Percentiles rank a stretch among this genome's conserved stretches.
phyloP scores from a whole-genome alignment of 2,113 vertebrate genomes.

The Coturnix japonica region DNA sequence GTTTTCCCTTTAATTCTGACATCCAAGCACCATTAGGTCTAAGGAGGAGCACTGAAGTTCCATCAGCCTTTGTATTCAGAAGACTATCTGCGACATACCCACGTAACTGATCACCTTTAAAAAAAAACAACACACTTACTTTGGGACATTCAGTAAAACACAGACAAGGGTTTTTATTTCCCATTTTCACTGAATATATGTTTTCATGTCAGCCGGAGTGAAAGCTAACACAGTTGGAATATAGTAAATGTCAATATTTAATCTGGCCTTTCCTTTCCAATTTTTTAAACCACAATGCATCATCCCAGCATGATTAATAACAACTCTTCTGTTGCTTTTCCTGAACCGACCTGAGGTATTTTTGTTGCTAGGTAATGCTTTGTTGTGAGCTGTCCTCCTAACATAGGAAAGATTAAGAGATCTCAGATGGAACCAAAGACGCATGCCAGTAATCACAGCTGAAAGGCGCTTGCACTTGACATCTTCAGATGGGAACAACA shows the following conservation, averaged over 20 bases:
- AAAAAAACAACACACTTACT: neutral
- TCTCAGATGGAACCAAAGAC: slow-evolving; percentile 51
- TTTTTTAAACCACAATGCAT: slow-evolving; percentile 59
- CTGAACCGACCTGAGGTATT: slow-evolving; percentile 46
- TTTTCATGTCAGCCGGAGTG: slow-evolving; percentile 52
- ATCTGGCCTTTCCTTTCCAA: slow-evolving; percentile 60
- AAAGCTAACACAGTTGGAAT: slow-evolving; percentile 64
- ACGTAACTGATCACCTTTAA: neutral
- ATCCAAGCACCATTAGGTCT: neutral
- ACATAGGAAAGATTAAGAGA: slow-evolving; percentile 51
- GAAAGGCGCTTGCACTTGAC: slow-evolving; percentile 23
- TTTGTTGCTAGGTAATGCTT: slow-evolving; percentile 68
- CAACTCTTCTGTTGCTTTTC: slow-evolving; percentile 26
- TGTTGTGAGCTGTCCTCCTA: slow-evolving; percentile 52
- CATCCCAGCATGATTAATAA: slow-evolving; percentile 60
- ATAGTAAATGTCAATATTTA: slow-evolving; percentile 70
- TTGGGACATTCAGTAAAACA: slow-evolving; percentile 6
- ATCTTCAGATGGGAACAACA: slow-evolving; percentile 38
- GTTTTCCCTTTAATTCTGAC: neutral
- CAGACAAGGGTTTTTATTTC: slow-evolving; percentile 13
- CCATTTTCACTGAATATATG: slow-evolving; percentile 25
- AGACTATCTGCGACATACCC: neutral
- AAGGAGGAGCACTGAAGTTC: neutral
- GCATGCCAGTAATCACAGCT: slow-evolving; percentile 40
- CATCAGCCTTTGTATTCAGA: neutral